Evolutionary conservation across 2,797 vertebrate species (phyloP), one percentile per base, ranked within the genome.

Genomic region (Philypnodon macrostomus): DNA sequence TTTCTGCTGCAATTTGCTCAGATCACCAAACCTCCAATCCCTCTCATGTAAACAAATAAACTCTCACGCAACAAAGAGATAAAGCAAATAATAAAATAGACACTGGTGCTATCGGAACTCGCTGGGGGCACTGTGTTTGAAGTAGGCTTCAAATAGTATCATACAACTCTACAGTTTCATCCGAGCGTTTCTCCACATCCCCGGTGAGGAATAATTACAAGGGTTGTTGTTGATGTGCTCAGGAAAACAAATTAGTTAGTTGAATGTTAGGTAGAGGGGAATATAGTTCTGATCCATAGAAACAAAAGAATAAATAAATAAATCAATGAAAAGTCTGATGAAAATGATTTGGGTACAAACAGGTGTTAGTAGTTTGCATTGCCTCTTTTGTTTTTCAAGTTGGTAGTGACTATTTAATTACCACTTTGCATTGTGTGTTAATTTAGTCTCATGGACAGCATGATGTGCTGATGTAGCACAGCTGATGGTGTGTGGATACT

Each of bases 31-130:
- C 87, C 83, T 87, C 84, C 86, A 88, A 85, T 89, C 84, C 79
- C 87, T 87, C 86, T 90, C 83, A 76, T 85, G 85, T 82, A 85
- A 87, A 87, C 85, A 90, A 90, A 90, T 89, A 89, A 90, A 89
- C 85, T 86, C 75, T 85, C 76, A 61, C 67, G 61, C 78, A 86
- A 89, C 85, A 89, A 88, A 90, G 80, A 88, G 86, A 90, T 80
- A 83, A 84, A 79, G 67, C 70, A 76, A 86, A 87, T 83, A 81
- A 86, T 79, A 84, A 83, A 84, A 80, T 70, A 73, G 70, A 80
- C 74, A 77, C 75, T 60, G 78, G 73, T 62, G 78, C 79, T 80
- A 74, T 79, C 67, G 50, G 73, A 85, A 85, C 81, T 86, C 75
- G 56, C 85, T 75, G 65, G 78, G 84, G 79, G 74, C 75, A 81